Percentiles rank a stretch among this genome's conserved stretches.
phyloP scores from a whole-genome alignment of 2,113 vertebrate genomes.

The Petrocephalus microphthalmus region DNA sequence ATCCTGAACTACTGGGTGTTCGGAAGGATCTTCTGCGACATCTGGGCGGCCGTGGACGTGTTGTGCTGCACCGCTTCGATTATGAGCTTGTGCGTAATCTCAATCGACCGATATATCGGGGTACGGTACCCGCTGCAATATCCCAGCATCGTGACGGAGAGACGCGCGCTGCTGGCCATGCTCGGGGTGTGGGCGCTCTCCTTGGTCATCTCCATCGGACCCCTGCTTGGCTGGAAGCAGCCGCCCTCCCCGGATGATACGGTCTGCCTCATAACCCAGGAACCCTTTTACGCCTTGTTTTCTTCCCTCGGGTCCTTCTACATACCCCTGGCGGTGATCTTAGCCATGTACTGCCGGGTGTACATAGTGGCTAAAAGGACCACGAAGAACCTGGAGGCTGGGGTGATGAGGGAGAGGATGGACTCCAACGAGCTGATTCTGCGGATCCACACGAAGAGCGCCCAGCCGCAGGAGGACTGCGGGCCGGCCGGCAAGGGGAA shows the following conservation, averaged over 20 bases:
- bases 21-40: constrained; percentile 70
- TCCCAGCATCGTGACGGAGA: constrained; percentile 67
- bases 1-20: constrained; percentile 68
- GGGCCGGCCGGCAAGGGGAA: constrained; percentile 65
- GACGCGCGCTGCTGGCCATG: constrained; percentile 64
- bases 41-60: constrained; percentile 68
- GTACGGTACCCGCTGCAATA: constrained; percentile 73
- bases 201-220: constrained; percentile 63
- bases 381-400: constrained; percentile 73
- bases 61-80: constrained; percentile 76
- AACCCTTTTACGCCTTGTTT: constrained; percentile 74
- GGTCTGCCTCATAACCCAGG: constrained; percentile 69
- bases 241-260: constrained; percentile 64
- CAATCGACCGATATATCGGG: constrained; percentile 74
- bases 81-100: constrained; percentile 73
- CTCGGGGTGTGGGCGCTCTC: constrained; percentile 68
- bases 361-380: constrained; percentile 75
- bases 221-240: constrained; percentile 73
- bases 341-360: constrained; percentile 75
- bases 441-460: constrained; percentile 81
- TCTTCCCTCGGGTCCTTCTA: constrained; percentile 76
- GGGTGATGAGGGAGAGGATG: constrained; percentile 72
- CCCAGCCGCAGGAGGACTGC: constrained; percentile 69
- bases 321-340: constrained; percentile 69
- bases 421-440: constrained; percentile 85